Base-by-base conservation (phyloP, 2,113 vertebrate species). In the Hippocampus zosterae region DNA sequence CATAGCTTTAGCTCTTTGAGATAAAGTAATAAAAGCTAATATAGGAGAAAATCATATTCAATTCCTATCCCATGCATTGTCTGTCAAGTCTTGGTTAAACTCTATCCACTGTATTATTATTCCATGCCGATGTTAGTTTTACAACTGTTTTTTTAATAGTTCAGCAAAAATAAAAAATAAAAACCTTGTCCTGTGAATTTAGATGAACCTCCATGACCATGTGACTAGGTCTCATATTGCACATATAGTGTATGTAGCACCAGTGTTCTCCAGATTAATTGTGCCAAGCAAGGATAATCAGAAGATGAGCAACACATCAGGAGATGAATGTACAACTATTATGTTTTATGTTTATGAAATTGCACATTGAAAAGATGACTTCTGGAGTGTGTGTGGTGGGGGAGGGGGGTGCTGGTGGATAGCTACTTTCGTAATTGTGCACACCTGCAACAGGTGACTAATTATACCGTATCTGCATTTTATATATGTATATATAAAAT, bases 401-500 rank as follows among this genome's bases (percentile, higher is more conserved):
- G 53, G 15, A 44, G 10, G 2, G 3, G 13, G 15, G 15, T 59
- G 15, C 52, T 53, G 52, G 2, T 2, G 52, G 52, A 3, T 13
- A 27, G 6, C 56, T 15, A 59, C 25, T 16, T 1, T 21, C 23
- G 73, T 63, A 64, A 65, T 52, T 46, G 16, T 60, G n/a, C 65
- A 77, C 68, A 68, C 76, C 62, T 6, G 1, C 48, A 52, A 61
- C 29, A 63, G 52, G 29, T 67, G 71, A 25, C 75, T 61, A 50
- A 65, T 74, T 75, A 74, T 71, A 59, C 79, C 77, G 85, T 88
- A 84, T 82, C 84, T 87, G 78, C 56, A 71, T 75, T 33, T 5
- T 33, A 5, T 33, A 33, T 33, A 33, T 33, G 3, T 29, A 29
- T 29, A 29, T 29, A 29, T 29, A 29, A n/a, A n/a, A n/a, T n/a